A percentile compares a stretch with the other conserved stretches of the same genome.
phyloP scores from a whole-genome alignment of 2,888 invertebrate species.

The Rotaria macrura region DNA sequence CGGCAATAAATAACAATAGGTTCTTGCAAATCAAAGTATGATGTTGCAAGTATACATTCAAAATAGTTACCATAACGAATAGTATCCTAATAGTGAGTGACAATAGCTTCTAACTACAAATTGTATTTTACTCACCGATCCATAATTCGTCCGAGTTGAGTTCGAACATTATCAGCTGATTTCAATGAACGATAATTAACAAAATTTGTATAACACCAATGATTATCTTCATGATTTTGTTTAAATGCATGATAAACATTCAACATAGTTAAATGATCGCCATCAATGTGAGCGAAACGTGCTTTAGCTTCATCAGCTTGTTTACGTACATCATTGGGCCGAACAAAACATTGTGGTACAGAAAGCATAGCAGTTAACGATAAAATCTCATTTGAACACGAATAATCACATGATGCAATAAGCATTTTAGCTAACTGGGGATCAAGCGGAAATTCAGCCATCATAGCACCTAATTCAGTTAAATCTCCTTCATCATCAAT shows the following conservation, averaged over 20 bases:
- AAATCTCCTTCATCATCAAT: conserved; percentile 80
- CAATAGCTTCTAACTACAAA: too few species aligned
- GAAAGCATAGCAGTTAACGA: conserved; percentile 93
- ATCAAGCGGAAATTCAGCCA: conserved; percentile 99
- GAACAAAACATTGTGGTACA: conserved; percentile 99
- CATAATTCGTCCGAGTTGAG: conserved; percentile 94
- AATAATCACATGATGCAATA: conserved; percentile 92
- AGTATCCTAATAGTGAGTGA: too few species aligned
- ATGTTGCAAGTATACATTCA: too few species aligned
- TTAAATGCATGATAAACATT: conserved; percentile 35
- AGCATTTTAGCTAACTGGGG: conserved; percentile 97
- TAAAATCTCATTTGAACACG: conserved; percentile 96
- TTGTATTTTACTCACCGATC: conserved; percentile 57
- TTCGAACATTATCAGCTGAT: conserved; percentile 92
- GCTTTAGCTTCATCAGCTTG: conserved; percentile 67
- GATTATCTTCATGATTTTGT: conserved; percentile 76
- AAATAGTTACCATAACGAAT: too few species aligned
- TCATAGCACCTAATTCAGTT: conserved; percentile 70
- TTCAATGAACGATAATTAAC: conserved; percentile 95
- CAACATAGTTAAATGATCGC: conserved; percentile 34
- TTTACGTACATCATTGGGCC: conserved; percentile 87
- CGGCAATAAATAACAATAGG: too few species aligned
- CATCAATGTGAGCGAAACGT: conserved; percentile 34
- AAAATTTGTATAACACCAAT: conserved; percentile 99
- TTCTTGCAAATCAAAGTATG: too few species aligned